A percentile compares a stretch with the other conserved stretches of the same genome.
Conservation (phyloP, 2,797 vertebrate genomes). For the Mormyrus proboscirostris region DNA sequence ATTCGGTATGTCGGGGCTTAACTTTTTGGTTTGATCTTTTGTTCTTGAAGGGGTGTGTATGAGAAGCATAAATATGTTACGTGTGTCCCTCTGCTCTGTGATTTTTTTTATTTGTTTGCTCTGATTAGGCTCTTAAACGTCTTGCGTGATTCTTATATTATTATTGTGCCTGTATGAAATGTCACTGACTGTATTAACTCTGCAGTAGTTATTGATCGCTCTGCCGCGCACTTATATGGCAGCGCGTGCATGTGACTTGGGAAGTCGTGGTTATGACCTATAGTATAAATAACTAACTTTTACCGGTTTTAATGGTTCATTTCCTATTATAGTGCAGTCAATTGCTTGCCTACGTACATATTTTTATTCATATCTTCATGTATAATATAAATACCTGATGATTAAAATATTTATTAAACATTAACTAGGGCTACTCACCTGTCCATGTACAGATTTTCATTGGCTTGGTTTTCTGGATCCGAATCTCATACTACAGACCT, state of each 20-base stretch:
- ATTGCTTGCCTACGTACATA: not conserved
- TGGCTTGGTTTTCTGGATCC: not conserved
- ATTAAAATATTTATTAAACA: not conserved
- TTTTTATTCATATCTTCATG: not conserved
- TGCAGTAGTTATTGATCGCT: not conserved
- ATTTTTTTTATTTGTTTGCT: not conserved
- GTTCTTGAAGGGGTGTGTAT: not conserved
- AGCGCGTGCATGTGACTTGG: not conserved
- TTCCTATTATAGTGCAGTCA: not conserved
- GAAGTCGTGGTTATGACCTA: not conserved
- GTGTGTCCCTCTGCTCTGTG: not conserved
- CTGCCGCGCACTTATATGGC: not conserved
- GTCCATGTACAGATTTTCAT: conserved; percentile 6
- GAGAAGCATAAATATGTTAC: not conserved
- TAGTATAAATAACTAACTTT: not conserved
- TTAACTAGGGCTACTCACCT: not conserved
- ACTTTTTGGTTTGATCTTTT: not conserved
- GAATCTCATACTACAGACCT: not conserved
- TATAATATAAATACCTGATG: not conserved
- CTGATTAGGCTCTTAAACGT: not conserved
- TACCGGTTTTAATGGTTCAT: not conserved
- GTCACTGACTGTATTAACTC: not conserved
- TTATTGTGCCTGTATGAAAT: not conserved
- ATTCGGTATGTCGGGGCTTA: not conserved
- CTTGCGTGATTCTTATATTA: not conserved